Conservation (phyloP, 2,113 vertebrate genomes). For the Plecturocebus donacophilus region DNA sequence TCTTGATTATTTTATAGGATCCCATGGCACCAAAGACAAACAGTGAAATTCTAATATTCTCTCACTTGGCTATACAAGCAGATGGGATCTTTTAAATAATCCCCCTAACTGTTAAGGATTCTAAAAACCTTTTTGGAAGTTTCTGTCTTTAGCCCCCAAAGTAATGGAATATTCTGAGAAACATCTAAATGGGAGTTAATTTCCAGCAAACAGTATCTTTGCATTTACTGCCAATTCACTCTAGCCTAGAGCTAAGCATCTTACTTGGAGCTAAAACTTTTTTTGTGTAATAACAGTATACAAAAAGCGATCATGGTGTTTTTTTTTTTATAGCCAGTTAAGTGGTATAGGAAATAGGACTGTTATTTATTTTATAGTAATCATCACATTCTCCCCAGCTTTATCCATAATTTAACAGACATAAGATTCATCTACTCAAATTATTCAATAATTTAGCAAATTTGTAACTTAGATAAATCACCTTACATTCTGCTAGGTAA, state of each 20-base stretch:
- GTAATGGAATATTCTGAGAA: constrained; percentile 41
- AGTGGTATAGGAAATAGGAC: constrained; percentile 41
- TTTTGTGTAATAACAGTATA: neutral
- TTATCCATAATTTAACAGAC: constrained; percentile 47
- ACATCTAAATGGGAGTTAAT: constrained; percentile 42
- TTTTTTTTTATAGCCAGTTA: constrained; percentile 30
- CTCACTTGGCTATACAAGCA: neutral
- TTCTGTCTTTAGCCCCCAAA: constrained; percentile 17
- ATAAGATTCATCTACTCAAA: neutral
- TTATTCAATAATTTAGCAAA: constrained; percentile 18
- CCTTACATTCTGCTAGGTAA: neutral
- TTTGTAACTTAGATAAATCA: constrained; percentile 47
- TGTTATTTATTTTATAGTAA: constrained; percentile 19
- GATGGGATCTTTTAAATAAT: constrained; percentile 4
- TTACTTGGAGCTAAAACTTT: constrained; percentile 40
- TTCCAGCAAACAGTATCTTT: constrained; percentile 36
- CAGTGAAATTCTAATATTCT: neutral
- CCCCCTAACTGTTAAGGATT: constrained; percentile 5
- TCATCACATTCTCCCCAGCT: neutral
- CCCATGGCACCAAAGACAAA: neutral
- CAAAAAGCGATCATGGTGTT: constrained; percentile 50
- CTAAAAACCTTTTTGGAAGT: constrained; percentile 2
- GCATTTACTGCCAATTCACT: constrained; percentile 54
- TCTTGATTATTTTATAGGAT: neutral
- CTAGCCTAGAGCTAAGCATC: constrained; percentile 64